Evolutionary conservation across 1,140 invertebrate genomes (phyloP), one percentile per base, ranked within the genome.

Genomic region (Druon quercuslanigerum): DNA sequence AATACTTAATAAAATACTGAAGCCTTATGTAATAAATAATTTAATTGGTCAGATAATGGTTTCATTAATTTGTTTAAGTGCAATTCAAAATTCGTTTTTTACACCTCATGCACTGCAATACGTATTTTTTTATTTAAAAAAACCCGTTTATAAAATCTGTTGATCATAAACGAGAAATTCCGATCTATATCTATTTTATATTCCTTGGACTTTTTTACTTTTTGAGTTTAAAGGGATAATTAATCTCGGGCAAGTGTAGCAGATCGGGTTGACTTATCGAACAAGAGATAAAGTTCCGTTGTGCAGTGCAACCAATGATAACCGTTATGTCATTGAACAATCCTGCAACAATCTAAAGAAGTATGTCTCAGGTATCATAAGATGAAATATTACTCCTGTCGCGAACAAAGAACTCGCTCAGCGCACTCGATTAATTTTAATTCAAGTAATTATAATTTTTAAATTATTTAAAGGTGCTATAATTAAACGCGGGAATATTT

Each of bases 401-500:
- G 9, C 40, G 40, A 46, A 46, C 40, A 46, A 46, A 9, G 40
- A 46, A 46, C 40, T 9, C 40, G 40, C 8, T 8, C 40, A 46
- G 40, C 11, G 0, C 9, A 46, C 7, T 8, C 7, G 9, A 11
- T 46, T 46, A 46, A 46, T 71, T 50, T 73, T n/a, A 52, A 57
- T 50, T 57, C 51, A 71, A 60, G 52, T 71, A 71, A 72, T 52
- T 7, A 72, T 70, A 79, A 76, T 52, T 50, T 57, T 19, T 16
- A 60, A n/a, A 57, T 60, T 71, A 75, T 46, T 9, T 46, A 0
- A n/a, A 46, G 40, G 7, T 9, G 40, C 8, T 9, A 11, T 46
- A 9, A 1, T 46, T 46, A 11, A 46, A 46, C 11, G 0, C 0
- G 5, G 25, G 25, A 33, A 3, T 33, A 33, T 33, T 3, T 33